These are phyloP conservation scores for Potamarius usumacintae DNA, from an alignment of 2,113 vertebrate genomes.

Conservation along the genomic window DNA sequence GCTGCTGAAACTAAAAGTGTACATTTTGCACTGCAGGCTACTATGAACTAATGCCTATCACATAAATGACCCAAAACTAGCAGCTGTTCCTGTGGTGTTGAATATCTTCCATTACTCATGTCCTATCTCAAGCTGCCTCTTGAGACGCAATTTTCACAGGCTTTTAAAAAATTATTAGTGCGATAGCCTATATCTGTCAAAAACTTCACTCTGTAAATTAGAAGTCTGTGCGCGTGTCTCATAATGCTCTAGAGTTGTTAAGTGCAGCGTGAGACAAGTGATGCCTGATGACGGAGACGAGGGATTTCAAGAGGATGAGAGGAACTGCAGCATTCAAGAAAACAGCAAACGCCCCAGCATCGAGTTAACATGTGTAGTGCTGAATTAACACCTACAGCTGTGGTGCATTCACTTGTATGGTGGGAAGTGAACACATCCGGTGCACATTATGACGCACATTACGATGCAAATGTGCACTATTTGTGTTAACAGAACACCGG, in stretches of 20 bases:
- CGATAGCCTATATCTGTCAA: conserved; percentile 28
- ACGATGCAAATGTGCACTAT: not conserved
- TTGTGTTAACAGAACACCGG: not conserved
- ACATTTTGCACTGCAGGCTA: not conserved
- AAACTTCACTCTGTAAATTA: conserved; percentile 19
- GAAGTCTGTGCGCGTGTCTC: conserved; percentile 18
- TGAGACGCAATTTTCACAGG: conserved; percentile 11
- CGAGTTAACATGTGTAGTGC: not conserved
- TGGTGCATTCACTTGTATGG: not conserved
- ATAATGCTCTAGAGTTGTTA: conserved; percentile 23
- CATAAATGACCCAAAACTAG: conserved; percentile 23
- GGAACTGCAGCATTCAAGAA: conserved; percentile 25
- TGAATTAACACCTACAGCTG: conserved; percentile 4
- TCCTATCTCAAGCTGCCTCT: conserved; percentile 9
- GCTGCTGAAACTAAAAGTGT: not conserved
- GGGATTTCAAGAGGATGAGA: conserved; percentile 15
- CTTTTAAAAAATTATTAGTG: conserved; percentile 15
- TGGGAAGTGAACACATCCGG: not conserved
- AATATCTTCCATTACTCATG: conserved; percentile 20
- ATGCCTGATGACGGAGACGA: conserved; percentile 18
- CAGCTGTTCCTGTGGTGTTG: conserved; percentile 1
- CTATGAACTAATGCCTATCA: not conserved
- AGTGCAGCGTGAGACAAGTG: not conserved
- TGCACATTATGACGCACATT: not conserved
- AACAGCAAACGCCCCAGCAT: not conserved